Evolutionary conservation across 2,888 invertebrate species (phyloP).

Genomic region (Leistus spinibarbis): DNA sequence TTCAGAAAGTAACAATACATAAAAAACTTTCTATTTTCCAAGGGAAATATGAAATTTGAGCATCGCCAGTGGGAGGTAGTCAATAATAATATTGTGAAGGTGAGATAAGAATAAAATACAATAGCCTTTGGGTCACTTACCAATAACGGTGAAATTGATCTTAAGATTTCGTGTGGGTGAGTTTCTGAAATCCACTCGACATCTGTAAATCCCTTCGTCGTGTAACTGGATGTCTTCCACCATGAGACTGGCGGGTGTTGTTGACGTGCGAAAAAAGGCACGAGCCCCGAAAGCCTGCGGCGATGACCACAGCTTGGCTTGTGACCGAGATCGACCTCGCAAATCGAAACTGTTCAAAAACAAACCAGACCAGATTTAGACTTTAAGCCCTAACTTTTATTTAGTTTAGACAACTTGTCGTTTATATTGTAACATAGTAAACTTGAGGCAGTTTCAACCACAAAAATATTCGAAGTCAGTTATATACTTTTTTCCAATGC

Average conservation of each 20-base stretch:
- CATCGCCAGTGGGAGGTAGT: too few relatives aligned
- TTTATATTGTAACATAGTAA: neutral
- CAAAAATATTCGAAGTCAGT: neutral
- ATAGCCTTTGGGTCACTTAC: conserved; percentile 60
- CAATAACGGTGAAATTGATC: conserved; percentile 76
- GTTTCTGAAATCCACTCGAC: conserved; percentile 76
- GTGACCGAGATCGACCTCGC: conserved; percentile 60
- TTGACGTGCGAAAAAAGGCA: conserved; percentile 63
- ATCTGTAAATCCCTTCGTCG: conserved; percentile 74
- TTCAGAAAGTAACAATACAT: too few relatives aligned
- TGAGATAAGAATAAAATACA: neutral
- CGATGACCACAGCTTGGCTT: conserved; percentile 66
- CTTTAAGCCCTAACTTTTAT: neutral
- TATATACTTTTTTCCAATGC: neutral
- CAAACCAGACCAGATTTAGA: neutral
- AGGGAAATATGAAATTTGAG: too few relatives aligned
- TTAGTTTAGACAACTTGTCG: neutral
- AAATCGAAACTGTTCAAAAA: conserved; percentile 64
- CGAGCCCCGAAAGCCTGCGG: conserved; percentile 62
- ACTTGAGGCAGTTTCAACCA: neutral
- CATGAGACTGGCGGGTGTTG: conserved; percentile 64
- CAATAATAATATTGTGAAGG: too few relatives aligned
- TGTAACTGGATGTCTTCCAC: conserved; percentile 63
- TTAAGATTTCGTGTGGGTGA: conserved; percentile 75
- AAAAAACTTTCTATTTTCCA: too few relatives aligned